Base-by-base conservation (phyloP, 2,888 invertebrate genomes). In the Seira ritae region DNA sequence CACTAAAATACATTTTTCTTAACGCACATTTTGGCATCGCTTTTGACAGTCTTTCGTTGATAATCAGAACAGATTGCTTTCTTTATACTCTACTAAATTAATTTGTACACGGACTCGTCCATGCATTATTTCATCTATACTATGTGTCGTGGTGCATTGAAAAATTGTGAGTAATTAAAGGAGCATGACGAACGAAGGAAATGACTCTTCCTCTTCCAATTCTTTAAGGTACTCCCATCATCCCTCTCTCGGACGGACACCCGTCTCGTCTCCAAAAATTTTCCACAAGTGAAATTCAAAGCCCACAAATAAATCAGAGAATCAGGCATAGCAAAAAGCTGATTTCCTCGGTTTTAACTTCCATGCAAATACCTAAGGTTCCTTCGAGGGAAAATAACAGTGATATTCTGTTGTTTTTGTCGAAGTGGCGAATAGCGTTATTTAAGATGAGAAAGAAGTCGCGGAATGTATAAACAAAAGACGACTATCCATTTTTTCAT, bases 161-260 rank as follows among this genome's bases (percentile, higher is more conserved):
- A 80, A 80, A 80, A 80, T 80, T 73, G 80, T 80, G 73, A 73
- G 69, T 80, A 80, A 80, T 80, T 80, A 80, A 80, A 80, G 80
- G 80, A 80, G 80, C 80, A 69, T 80, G 80, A 80, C 80, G 80
- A 55, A 17, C 42, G 15, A 17, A 60, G 60, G 23, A 73, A 80
- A 80, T 73, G 80, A 60, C 31, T 31, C 31, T 80, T 15, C 15
- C 31, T 31, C 31, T 80, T 15, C 15, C 55, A 55, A 12, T 55
- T 55, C 55, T 55, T 55, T 24, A 24, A 68, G 68, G 68, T 68
- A 68, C 68, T 68, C 23, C 31, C 31, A 31, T 31, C 31, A 31
- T 31, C 8, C 31, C 31, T n/a, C 31, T 55, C 55, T 55, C 8
- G 31, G 31, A 31, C 55, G 55, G 55, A 55, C 55, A 55, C 55